Evolutionary conservation across 2,797 vertebrate species (phyloP).

Genomic region (Leontocebus nigricollis): DNA sequence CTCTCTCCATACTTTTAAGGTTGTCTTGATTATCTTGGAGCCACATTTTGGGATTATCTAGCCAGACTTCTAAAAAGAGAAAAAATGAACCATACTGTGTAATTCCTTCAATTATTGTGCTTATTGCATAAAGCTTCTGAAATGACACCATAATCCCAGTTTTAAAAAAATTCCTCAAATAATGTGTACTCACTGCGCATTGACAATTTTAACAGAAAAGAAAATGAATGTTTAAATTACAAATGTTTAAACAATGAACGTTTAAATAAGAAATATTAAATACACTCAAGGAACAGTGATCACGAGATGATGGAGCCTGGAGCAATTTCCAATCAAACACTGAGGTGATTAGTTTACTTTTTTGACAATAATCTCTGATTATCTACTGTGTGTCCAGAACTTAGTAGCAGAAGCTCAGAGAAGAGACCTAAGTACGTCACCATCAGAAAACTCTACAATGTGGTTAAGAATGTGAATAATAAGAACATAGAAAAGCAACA

Average conservation of each 20-base stretch:
- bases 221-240: constrained; percentile 26
- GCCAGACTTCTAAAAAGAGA: constrained; percentile 64
- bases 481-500: background rate
- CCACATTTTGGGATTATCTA: constrained; percentile 53
- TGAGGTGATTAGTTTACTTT: background rate
- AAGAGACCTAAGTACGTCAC: background rate
- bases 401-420: background rate
- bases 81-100: constrained; percentile 54
- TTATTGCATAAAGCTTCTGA: constrained; percentile 32
- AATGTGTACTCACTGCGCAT: background rate
- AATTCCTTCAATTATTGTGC: constrained; percentile 31
- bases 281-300: background rate
- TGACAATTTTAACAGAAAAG: background rate
- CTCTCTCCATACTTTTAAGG: constrained; percentile 44
- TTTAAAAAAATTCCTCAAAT: background rate
- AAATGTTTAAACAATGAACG: background rate
- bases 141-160: background rate
- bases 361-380: background rate
- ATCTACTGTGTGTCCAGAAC: background rate
- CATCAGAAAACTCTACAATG: background rate
- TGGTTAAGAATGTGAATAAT: background rate
- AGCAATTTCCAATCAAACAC: background rate
- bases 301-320: background rate
- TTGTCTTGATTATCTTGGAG: constrained; percentile 53
- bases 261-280: background rate